A percentile compares a stretch with the other conserved stretches of the same genome.
These are phyloP conservation scores for Phylloscopus whistleri DNA, from an alignment of 2,113 vertebrate genomes.

Conservation along the genomic window DNA sequence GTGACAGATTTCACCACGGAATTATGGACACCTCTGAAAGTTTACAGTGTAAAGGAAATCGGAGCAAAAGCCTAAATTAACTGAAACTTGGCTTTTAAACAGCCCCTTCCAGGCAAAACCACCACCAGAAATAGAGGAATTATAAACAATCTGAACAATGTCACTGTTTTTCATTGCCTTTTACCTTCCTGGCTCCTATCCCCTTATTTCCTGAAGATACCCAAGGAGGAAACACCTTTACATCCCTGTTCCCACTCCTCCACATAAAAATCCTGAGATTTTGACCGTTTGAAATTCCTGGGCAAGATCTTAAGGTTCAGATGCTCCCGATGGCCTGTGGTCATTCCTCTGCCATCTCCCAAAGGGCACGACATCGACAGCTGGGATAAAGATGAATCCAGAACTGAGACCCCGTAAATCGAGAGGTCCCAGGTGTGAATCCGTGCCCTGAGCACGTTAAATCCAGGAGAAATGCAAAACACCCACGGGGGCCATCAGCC, in stretches of 20 bases:
- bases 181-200: background rate
- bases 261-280: background rate
- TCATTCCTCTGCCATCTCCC: background rate
- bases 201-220: background rate
- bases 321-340: background rate
- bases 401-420: background rate
- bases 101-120: background rate
- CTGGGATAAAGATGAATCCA: background rate
- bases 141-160: background rate
- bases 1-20: accelerated
- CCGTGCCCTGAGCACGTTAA: background rate
- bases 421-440: background rate
- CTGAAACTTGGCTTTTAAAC: background rate
- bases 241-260: background rate
- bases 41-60: background rate
- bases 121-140: background rate
- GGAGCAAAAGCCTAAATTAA: background rate
- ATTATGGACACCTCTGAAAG: background rate
- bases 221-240: background rate
- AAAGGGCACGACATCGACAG: accelerated
- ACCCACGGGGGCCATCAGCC: background rate
- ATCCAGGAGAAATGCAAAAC: background rate
- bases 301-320: background rate
- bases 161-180: background rate
- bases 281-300: background rate